Evolutionary conservation across 2,113 vertebrate genomes (phyloP).

Genomic region (Grantiella picta): DNA sequence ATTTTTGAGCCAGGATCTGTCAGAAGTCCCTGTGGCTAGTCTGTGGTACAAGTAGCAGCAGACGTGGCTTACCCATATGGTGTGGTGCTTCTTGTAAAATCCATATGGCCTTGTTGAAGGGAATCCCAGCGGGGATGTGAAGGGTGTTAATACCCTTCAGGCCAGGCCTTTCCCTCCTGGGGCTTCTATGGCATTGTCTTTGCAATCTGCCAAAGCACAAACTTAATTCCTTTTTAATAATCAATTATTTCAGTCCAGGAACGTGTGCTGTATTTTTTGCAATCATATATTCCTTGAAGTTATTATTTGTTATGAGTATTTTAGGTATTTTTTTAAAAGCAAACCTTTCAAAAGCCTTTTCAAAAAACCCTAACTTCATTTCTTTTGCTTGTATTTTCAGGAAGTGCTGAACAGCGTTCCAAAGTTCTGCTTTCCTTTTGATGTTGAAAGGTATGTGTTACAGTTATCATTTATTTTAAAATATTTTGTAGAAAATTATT

Average conservation of each 20-base stretch:
- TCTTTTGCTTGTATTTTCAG: constrained; percentile 73
- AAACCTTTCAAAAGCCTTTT: constrained; percentile 17
- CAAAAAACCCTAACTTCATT: background rate
- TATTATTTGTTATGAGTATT: background rate
- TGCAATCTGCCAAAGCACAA: constrained; percentile 90
- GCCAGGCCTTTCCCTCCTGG: constrained; percentile 86
- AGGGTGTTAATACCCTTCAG: constrained; percentile 92
- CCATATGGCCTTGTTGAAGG: constrained; percentile 95
- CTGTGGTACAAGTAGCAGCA: constrained; percentile 84
- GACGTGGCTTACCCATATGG: constrained; percentile 95
- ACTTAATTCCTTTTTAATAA: constrained; percentile 86
- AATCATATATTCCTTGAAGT: constrained; percentile 8
- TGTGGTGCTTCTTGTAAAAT: constrained; percentile 88
- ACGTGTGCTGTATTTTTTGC: constrained; percentile 62
- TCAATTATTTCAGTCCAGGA: constrained; percentile 91
- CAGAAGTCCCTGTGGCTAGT: constrained; percentile 84
- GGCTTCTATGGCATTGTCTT: constrained; percentile 90
- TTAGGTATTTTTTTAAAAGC: background rate
- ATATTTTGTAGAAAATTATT: background rate
- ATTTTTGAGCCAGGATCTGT: constrained; percentile 81
- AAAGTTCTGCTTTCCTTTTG: constrained; percentile 99
- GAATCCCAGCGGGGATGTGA: constrained; percentile 87
- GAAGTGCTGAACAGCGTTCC: constrained; percentile 92
- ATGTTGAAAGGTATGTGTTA: constrained; percentile 87
- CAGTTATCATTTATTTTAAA: background rate